Evolutionary conservation across 2,113 vertebrate species (phyloP), one percentile per base, ranked within the genome.

Genomic region (Rhombomys opimus): DNA sequence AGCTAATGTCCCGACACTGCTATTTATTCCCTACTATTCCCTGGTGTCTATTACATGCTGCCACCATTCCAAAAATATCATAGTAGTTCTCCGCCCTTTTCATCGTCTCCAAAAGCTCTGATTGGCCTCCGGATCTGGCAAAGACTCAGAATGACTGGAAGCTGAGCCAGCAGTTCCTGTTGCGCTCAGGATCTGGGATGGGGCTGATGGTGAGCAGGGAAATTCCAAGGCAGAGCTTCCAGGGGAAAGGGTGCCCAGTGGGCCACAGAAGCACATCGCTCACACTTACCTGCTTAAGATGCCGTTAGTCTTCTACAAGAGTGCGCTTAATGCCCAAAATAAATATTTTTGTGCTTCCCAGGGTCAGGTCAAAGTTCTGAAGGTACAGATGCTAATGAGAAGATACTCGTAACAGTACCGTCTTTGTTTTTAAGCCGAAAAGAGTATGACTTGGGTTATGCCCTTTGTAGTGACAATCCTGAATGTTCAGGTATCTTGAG

Each of bases 381-480:
- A 94, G 30, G 77, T n/a, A 87, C 73, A 87, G 50, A 38, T 72
- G 59, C 70, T 73, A 73, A 87, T 77, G 63, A 72, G 90, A 95
- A 93, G 52, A 87, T 20, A 20, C 12, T 12, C 46, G 52, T 50
- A 41, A 92, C 61, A 32, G 46, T 57, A 18, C 35, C 12, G 54
- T 92, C 88, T 95, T 96, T 95, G 72, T 86, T 91, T 93, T 13
- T 92, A 90, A 94, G 27, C 50, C 32, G 84, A 41, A 76, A 94
- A 70, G 90, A 46, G 20, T 35, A 7, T 10, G 73, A 76, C 86
- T 91, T 72, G 65, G 70, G 67, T 23, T 14, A 57, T 91, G 13
- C 89, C 54, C 88, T 95, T 95, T 67, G 12, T 11, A 32, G 32
- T 95, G 95, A 93, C 91, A 97, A 70, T 57, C 27, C 50, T 54